Conservation (phyloP, 2,888 invertebrate genomes). For the Fabriciana adippe region DNA sequence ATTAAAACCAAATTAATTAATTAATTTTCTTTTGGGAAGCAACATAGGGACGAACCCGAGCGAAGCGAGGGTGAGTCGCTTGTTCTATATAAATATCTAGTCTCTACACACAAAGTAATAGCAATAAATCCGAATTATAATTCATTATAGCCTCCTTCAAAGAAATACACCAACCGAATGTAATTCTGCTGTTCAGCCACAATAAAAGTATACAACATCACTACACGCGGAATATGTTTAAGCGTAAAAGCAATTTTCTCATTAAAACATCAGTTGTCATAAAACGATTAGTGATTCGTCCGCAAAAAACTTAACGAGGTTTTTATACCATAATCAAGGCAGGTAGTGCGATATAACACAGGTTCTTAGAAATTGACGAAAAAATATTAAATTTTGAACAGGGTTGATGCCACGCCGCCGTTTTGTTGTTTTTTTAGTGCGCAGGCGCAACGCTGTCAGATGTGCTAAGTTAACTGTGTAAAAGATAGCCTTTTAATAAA, state of each 20-base stretch:
- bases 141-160: too few relatives aligned
- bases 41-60: too few relatives aligned
- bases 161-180: background rate
- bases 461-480: conserved; percentile 24
- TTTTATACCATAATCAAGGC: conserved; percentile 65
- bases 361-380: conserved; percentile 45
- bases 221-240: conserved; percentile 5
- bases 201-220: conserved; percentile 1
- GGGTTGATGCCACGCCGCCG: conserved; percentile 32
- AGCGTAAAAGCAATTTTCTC: conserved; percentile 48
- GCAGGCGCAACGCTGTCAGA: conserved; percentile 30
- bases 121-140: too few relatives aligned
- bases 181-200: background rate
- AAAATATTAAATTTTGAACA: conserved; percentile 34
- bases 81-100: too few relatives aligned
- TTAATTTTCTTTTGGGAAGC: too few relatives aligned
- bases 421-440: conserved; percentile 31
- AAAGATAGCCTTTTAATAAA: conserved; percentile 16
- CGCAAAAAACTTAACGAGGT: conserved; percentile 72
- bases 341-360: conserved; percentile 48
- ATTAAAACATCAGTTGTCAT: conserved; percentile 71
- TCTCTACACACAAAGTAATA: too few relatives aligned
- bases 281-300: conserved; percentile 68
- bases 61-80: too few relatives aligned
- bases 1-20: too few relatives aligned